Evolutionary conservation across 2,888 invertebrate species (phyloP).

Genomic region (Holacanthella duospinosa): DNA sequence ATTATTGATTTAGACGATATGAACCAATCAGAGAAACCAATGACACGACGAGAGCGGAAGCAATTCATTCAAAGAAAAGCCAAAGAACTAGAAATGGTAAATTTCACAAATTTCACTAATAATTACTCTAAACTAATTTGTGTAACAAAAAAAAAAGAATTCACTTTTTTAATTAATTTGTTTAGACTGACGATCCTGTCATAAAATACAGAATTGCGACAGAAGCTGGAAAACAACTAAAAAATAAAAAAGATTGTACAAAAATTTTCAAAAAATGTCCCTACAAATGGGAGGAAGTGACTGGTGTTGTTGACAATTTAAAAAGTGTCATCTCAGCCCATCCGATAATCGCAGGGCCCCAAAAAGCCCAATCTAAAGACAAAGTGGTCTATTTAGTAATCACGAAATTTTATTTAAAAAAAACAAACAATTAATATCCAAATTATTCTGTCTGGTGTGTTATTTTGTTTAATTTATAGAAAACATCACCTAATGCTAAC

Average conservation of each 20-base stretch:
- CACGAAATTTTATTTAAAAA: no score
- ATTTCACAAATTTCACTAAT: no score
- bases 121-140: no score
- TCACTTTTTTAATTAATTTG: not conserved
- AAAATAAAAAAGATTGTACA: not conserved
- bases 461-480: not conserved
- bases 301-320: not conserved
- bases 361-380: not conserved
- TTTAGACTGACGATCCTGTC: not conserved
- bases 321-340: not conserved
- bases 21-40: not conserved
- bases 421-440: not conserved
- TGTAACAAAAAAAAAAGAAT: no score
- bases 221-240: not conserved
- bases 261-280: slow-evolving; percentile 7
- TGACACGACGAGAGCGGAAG: not conserved
- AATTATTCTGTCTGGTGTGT: not conserved
- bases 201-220: not conserved
- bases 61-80: not conserved
- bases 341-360: not conserved
- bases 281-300: slow-evolving; percentile 5
- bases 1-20: not conserved
- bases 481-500: not conserved
- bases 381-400: slow-evolving; percentile 6
- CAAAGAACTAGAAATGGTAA: not conserved